Base-by-base conservation (phyloP, 1,140 invertebrate genomes). In the Lerema accius region DNA sequence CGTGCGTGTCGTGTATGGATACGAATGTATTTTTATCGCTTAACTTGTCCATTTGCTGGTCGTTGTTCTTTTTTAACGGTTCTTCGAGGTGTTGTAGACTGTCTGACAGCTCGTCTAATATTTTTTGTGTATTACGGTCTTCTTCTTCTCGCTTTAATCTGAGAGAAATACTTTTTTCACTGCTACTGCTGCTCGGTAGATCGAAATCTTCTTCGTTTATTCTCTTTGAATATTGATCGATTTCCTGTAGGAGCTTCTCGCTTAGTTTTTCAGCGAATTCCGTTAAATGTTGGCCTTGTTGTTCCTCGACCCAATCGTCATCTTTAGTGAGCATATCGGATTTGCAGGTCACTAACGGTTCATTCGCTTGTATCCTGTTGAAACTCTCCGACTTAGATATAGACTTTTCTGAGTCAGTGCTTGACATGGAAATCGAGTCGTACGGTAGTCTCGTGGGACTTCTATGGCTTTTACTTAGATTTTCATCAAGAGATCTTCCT, bases 241-340 rank as follows among this genome's bases (percentile, higher is more conserved):
- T 94, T 86, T 96, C 95, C 56, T 94, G 92, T 40, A 96, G 91
- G 23, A 96, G 84, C 73, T 95, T 95, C 73, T 95, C 95, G 51
- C 92, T 93, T 3, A 95, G 80, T 76, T 95, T 95, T 73, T 96
- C 95, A 0, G 95, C 95, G 68, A 96, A 96, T 69, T 96, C 95
- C 1, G 94, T 94, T 39, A 96, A 86, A 78, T 96, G 94, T 68
- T 93, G 93, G 59, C 92, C 94, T 76, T 94, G 92, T 75, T 94
- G 92, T 67, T 94, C 94, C 0, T 86, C 86, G 16, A 90, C 82
- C 65, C 90, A 90, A 15, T 92, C 91, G 19, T 93, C 92, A 64
- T 90, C 87, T 67, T 87, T 91, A 23, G 77, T 71, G 15, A 92
- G 56, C 78, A 91, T 91, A 50, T 92, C 91, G 4, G 91, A 91